Conservation (phyloP, 1,140 invertebrate species). For the Drosophila teissieri region DNA sequence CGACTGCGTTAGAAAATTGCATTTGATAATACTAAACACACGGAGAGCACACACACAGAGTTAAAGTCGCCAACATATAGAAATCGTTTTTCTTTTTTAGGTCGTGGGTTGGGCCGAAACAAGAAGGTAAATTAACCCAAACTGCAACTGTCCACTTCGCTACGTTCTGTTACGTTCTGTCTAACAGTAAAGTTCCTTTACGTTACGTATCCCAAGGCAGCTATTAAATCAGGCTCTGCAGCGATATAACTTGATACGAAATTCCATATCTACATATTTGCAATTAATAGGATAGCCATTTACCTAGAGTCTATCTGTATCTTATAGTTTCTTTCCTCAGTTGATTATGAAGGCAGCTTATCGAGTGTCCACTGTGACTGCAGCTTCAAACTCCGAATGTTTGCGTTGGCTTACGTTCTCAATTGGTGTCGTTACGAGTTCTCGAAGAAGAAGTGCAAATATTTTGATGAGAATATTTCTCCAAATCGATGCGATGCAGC, state of each 20-base stretch:
- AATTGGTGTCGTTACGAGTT: constrained; percentile 25
- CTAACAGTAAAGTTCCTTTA: neutral
- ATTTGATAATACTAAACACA: constrained; percentile 73
- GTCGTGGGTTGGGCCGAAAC: constrained; percentile 52
- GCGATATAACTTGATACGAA: too few relatives aligned
- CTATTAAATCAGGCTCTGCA: neutral
- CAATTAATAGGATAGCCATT: too few relatives aligned
- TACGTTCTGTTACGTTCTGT: constrained; percentile 27
- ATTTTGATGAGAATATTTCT: constrained; percentile 48
- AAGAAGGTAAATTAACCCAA: constrained; percentile 24
- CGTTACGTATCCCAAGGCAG: too few relatives aligned
- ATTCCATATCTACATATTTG: too few relatives aligned
- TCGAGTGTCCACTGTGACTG: constrained; percentile 9
- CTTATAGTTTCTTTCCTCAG: too few relatives aligned
- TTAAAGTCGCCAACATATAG: constrained; percentile 28
- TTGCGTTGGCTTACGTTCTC: constrained; percentile 40
- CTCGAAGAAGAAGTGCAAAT: constrained; percentile 35
- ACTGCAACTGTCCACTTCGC: constrained; percentile 13
- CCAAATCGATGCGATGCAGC: constrained; percentile 37
- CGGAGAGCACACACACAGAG: constrained; percentile 33
- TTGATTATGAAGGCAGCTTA: neutral
- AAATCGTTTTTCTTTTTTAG: constrained; percentile 72
- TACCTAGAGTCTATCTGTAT: too few relatives aligned
- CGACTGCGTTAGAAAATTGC: constrained; percentile 84
- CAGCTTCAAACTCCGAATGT: constrained; percentile 14